Percentiles rank a stretch among this genome's conserved stretches.
Evolutionary conservation across 2,113 vertebrate species (phyloP).

Genomic region (Calyptomena viridis): DNA sequence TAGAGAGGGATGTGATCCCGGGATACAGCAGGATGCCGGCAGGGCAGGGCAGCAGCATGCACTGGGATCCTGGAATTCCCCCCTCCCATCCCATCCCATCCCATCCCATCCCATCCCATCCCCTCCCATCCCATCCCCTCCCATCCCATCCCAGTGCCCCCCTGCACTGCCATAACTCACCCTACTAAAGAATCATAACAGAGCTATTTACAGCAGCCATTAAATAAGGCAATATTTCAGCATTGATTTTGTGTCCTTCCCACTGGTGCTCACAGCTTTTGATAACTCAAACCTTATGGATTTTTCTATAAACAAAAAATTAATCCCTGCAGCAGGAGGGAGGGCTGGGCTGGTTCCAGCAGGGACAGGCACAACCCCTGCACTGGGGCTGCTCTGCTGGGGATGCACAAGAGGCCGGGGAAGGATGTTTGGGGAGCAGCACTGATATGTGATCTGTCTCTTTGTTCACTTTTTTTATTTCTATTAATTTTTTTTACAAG

Average conservation of each 20-base stretch:
- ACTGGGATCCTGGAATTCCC: no score
- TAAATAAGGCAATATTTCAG: conserved; percentile 91
- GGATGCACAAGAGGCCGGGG: background rate
- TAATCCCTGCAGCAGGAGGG: conserved; percentile 72
- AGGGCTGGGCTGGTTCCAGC: conserved; percentile 59
- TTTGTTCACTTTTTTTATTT: background rate
- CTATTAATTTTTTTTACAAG: background rate
- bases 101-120: no score
- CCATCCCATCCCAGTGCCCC: background rate
- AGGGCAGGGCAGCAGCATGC: no score
- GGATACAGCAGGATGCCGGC: no score
- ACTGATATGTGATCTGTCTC: accelerated
- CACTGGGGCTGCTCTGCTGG: background rate
- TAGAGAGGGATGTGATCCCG: no score
- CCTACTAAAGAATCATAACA: conserved; percentile 79
- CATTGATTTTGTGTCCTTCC: conserved; percentile 87
- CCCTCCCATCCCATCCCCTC: no score
- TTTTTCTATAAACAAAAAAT: conserved; percentile 90
- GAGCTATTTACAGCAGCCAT: conserved; percentile 86
- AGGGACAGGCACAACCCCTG: background rate
- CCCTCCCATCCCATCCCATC: no score
- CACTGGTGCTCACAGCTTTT: conserved; percentile 74
- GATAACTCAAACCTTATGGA: conserved; percentile 90
- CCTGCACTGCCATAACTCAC: conserved; percentile 65
- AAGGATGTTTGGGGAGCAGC: background rate